These are phyloP conservation scores for Physocephala rufipes DNA, from an alignment of 2,888 invertebrate species.

Conservation along the genomic window DNA sequence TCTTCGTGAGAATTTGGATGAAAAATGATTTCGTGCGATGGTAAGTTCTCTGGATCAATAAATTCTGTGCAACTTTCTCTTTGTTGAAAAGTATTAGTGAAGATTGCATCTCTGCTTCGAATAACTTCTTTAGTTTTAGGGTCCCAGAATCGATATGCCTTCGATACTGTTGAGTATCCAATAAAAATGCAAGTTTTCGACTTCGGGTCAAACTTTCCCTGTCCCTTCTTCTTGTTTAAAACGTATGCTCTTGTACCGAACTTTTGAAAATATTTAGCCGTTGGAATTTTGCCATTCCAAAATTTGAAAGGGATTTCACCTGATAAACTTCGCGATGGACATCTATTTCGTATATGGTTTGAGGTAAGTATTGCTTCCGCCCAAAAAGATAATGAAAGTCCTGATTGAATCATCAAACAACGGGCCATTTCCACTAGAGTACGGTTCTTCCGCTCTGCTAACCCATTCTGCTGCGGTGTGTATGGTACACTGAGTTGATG, in stretches of 20 bases:
- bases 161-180: no score
- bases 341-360: no score
- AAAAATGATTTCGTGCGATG: no score
- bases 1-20: no score
- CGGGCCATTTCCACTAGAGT: conserved; percentile 50
- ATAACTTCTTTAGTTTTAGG: not conserved
- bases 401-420: conserved; percentile 49
- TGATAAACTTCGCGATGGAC: conserved; percentile 38
- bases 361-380: conserved; percentile 52
- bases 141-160: not conserved
- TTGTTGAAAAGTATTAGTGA: not conserved
- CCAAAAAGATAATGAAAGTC: conserved; percentile 48
- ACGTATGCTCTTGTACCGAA: conserved; percentile 22
- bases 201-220: conserved; percentile 18
- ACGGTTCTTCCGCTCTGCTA: conserved; percentile 44
- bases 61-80: conserved; percentile 31
- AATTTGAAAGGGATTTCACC: conserved; percentile 35
- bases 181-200: not conserved
- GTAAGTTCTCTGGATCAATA: no score
- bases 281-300: conserved; percentile 38
- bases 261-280: conserved; percentile 35
- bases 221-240: not conserved
- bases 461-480: conserved; percentile 45
- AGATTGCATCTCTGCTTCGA: conserved; percentile 27
- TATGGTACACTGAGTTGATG: conserved; percentile 46